Percentiles rank a stretch among this genome's conserved stretches.
These are phyloP conservation scores for Avahi laniger DNA, from an alignment of 2,797 vertebrate genomes.

Conservation along the genomic window DNA sequence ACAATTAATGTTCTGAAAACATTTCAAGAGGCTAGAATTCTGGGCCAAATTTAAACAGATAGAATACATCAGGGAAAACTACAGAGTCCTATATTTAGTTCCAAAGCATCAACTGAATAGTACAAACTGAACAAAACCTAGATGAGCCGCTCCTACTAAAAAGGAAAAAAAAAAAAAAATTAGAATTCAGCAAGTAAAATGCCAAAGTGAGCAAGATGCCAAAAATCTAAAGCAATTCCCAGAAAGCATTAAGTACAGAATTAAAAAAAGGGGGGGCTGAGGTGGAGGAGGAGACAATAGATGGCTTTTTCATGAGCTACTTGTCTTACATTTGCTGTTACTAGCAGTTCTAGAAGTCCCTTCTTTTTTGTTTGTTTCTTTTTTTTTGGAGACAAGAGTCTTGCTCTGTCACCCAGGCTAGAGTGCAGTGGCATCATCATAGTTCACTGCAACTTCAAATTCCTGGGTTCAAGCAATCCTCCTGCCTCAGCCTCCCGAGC, in stretches of 20 bases:
- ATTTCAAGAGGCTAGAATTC: constrained; percentile 16
- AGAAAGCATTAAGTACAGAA: neutral
- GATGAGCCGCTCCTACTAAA: neutral
- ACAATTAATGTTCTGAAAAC: neutral
- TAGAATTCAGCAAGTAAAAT: neutral
- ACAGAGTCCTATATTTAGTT: neutral
- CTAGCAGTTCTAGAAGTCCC: neutral
- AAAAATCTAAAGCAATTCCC: constrained; percentile 11
- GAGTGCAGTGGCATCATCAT: too few species aligned
- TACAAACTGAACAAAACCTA: constrained; percentile 23
- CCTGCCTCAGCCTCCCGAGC: too few species aligned
- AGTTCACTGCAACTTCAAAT: too few species aligned
- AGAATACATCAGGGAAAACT: neutral
- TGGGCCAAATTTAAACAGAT: constrained; percentile 15
- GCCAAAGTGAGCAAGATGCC: neutral
- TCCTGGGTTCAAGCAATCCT: too few species aligned
- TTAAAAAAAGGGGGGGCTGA: neutral
- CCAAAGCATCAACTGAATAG: constrained; percentile 6
- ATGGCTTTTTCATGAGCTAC: neutral
- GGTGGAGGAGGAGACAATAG: neutral
- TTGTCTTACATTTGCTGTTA: neutral
- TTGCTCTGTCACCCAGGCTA: too few species aligned
- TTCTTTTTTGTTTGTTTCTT: too few species aligned
- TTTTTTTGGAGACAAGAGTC: too few species aligned
- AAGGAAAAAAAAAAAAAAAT: neutral